phyloP scores from a whole-genome alignment of 2,888 invertebrate species.

The Nomada ferruginata region DNA sequence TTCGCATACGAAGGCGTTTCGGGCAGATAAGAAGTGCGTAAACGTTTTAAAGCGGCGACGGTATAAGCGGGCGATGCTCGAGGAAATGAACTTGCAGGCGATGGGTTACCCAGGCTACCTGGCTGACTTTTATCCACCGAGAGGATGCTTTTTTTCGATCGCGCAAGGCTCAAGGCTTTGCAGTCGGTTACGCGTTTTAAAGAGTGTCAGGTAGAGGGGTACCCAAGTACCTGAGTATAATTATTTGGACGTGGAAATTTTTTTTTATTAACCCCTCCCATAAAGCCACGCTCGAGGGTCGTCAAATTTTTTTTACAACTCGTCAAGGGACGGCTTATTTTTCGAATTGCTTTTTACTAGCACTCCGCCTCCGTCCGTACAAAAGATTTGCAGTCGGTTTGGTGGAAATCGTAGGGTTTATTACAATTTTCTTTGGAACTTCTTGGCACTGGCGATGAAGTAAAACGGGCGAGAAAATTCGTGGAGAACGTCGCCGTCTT shows the following conservation, averaged over 20 bases:
- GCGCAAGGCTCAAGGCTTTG: not conserved
- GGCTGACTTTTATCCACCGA: constrained; percentile 22
- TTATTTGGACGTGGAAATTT: not conserved
- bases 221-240: constrained; percentile 48
- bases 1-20: not conserved
- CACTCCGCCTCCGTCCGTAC: not conserved
- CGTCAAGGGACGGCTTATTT: not conserved
- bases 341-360: not conserved
- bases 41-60: constrained; percentile 1
- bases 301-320: constrained; percentile 23
- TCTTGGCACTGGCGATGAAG: not conserved
- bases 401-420: not conserved
- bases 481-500: not conserved
- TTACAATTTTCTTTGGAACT: not conserved
- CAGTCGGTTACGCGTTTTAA: not conserved
- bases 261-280: constrained; percentile 28
- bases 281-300: constrained; percentile 16
- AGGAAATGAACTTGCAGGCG: constrained; percentile 18
- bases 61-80: not conserved
- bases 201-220: constrained; percentile 34
- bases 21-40: not conserved
- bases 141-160: constrained; percentile 35
- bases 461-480: not conserved
- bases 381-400: not conserved
- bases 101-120: constrained; percentile 23